Conservation (phyloP, 2,888 invertebrate genomes). For the Macropis europaea region DNA sequence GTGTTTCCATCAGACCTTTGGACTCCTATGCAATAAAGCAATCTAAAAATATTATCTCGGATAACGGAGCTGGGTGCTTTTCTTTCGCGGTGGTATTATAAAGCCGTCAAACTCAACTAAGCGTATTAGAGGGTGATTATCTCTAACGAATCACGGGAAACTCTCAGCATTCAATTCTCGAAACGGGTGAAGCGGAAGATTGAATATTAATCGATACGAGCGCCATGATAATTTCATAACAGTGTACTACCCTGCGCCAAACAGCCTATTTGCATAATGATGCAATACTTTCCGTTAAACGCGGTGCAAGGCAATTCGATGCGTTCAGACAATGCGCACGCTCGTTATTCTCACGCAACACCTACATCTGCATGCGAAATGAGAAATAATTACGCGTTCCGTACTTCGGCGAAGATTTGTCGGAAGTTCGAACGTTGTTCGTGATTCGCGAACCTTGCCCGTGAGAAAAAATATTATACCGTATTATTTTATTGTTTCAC, state of each 20-base stretch:
- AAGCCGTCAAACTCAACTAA: too few species aligned
- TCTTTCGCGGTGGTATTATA: too few species aligned
- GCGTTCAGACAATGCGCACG: conserved; percentile 30
- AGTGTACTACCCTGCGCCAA: not conserved
- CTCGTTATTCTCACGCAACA: conserved; percentile 49
- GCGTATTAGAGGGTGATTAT: too few species aligned
- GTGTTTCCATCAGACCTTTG: too few species aligned
- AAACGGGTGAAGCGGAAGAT: not conserved
- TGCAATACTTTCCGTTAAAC: conserved; percentile 39
- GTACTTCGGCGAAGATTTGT: conserved; percentile 26
- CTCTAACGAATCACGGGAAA: not conserved
- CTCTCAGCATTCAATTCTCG: not conserved
- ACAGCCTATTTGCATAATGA: conserved; percentile 20
- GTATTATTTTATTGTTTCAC: conserved; percentile 13
- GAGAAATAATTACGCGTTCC: conserved; percentile 31
- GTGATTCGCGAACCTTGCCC: conserved; percentile 31
- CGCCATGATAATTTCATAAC: too few species aligned
- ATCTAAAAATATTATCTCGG: too few species aligned
- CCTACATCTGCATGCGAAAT: conserved; percentile 2
- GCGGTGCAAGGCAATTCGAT: conserved; percentile 26
- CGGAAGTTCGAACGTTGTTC: conserved; percentile 30
- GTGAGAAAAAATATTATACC: conserved; percentile 23
- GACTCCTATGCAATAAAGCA: too few species aligned
- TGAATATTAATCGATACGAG: not conserved
- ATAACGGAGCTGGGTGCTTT: too few species aligned